phyloP scores from a whole-genome alignment of 2,797 vertebrate genomes.

The Graptemys geographica region DNA sequence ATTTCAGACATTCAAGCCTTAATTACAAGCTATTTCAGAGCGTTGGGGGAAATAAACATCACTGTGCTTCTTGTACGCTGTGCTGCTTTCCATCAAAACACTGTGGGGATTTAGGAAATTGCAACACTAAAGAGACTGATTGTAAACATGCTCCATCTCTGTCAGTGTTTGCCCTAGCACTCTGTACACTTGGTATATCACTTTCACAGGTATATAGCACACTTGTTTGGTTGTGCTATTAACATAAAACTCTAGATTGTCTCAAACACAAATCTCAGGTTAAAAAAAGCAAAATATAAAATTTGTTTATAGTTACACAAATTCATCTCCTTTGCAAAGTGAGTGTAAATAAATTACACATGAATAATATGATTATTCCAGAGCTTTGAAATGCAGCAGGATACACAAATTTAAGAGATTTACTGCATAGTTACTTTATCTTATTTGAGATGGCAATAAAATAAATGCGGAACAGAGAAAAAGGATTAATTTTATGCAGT shows the following conservation, averaged over 20 bases:
- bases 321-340: background rate
- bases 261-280: background rate
- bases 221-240: background rate
- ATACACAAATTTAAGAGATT: background rate
- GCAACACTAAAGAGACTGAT: background rate
- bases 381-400: background rate
- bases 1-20: background rate
- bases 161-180: background rate
- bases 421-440: background rate
- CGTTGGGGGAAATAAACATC: background rate
- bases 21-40: background rate
- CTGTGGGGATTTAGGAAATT: background rate
- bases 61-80: background rate
- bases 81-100: background rate
- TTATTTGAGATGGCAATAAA: background rate
- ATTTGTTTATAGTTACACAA: background rate
- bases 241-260: background rate
- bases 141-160: background rate
- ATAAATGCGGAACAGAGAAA: background rate
- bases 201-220: background rate
- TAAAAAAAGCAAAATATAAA: background rate
- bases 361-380: background rate
- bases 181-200: background rate
- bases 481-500: background rate
- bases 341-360: background rate